Conservation (phyloP, 1,140 invertebrate species). For the Brachionus plicatilis region DNA sequence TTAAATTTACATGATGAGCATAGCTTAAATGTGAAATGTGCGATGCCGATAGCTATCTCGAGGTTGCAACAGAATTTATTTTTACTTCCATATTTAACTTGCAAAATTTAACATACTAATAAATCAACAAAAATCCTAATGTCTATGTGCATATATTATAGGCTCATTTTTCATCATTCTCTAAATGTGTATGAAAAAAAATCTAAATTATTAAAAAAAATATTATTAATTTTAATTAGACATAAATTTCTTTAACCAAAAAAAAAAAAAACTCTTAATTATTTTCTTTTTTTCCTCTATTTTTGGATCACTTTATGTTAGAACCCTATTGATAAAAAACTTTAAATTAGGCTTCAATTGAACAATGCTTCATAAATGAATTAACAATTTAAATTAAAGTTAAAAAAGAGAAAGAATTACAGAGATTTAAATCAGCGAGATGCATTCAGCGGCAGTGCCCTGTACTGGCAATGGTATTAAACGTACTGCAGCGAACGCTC, state of each 20-base stretch:
- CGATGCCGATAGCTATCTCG: neutral
- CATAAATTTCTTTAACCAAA: neutral
- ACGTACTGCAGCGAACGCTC: slow-evolving; percentile 33
- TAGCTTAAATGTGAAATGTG: neutral
- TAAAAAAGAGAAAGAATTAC: neutral
- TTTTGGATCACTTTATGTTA: neutral
- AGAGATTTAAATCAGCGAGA: neutral
- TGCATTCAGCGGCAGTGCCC: slow-evolving; percentile 31
- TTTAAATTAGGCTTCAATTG: neutral
- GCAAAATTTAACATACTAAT: neutral
- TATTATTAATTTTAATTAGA: slow-evolving; percentile 15
- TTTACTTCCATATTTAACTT: neutral
- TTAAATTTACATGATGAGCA: neutral
- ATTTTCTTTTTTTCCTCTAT: neutral
- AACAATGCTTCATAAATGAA: neutral
- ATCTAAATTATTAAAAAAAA: neutral
- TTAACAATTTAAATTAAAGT: neutral
- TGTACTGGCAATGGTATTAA: slow-evolving; percentile 38
- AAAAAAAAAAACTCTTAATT: neutral
- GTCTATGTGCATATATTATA: slow-evolving; percentile 24
- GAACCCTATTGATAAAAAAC: neutral
- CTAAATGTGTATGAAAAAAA: slow-evolving; percentile 23
- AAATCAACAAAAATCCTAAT: slow-evolving; percentile 2
- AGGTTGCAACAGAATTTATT: neutral
- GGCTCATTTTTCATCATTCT: neutral